Evolutionary conservation across 2,888 invertebrate genomes (phyloP), one percentile per base, ranked within the genome.

Genomic region (Pomacea canaliculata): DNA sequence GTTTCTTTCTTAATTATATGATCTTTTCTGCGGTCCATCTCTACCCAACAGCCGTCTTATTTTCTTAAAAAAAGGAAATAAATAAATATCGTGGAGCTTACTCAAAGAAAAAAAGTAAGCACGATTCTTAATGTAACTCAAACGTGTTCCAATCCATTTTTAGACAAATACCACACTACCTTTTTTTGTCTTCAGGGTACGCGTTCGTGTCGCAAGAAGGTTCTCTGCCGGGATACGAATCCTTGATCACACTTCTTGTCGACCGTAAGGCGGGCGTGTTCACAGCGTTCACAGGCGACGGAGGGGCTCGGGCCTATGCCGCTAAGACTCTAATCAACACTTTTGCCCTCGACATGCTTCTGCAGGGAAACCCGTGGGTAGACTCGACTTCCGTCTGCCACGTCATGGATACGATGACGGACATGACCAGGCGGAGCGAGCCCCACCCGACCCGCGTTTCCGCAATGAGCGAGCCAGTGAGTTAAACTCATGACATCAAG

Each of bases 151-250:
- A 37, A 37, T 37, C 37, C 5, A 37, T 37, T 37, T 37, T 37
- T 37, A 5, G 4, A 37, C 37, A 37, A 37, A 37, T 37, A 37
- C 37, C 37, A 37, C 5, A 37, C 37, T 37, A 37, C 37, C 37
- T 37, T 37, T 37, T 5, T 56, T 56, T 69, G 0, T 63, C 23
- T 73, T 9, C 77, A 83, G 83, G 81, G 19, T 74, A 73, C 66
- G n/a, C 73, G 19, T 76, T 78, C 56, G 62, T 81, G 23, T 80
- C 83, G 10, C 81, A 83, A 49, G 80, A 77, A 46, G 83, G 83
- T 5, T 79, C 81, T 0, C 68, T 82, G 13, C 80, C 81, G 9
- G 83, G 83, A 2, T 82, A 80, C 67, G 79, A 83, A 69, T 63
- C 80, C 46, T 75, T 82, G 62, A 67, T 76, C 60, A 79, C 81